Evolutionary conservation across 2,797 vertebrate genomes (phyloP), one percentile per base, ranked within the genome.

Genomic region (Danionella dracula): DNA sequence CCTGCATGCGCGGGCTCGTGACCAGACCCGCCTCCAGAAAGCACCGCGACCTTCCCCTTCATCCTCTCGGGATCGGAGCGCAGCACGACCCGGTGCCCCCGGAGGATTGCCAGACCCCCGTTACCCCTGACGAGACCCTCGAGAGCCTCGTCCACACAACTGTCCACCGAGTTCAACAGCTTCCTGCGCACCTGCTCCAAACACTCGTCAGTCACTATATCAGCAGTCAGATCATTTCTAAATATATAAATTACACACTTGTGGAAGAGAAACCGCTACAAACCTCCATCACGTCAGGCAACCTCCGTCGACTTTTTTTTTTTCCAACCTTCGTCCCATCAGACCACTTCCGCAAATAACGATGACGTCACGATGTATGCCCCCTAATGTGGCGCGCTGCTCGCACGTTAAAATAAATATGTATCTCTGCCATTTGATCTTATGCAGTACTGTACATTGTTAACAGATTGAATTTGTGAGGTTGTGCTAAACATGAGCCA

Each of bases 1-100:
- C 96, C 94, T n/a, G 89, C 93, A 0, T 98, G 95, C 29, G 96
- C 94, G 0, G 96, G 96, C 82, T 98, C 95, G 0, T 98, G 96
- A 35, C 96, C 96, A 0, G 96, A 96, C 1, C 95, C 96, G 0
- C 96, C 95, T 0, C 96, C 96, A 0, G 95, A 94, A 4, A 98
- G 73, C 70, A 98, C 74, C 0, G 90, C 95, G 76, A 98, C 94
- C 5, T 75, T 90, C 8, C 92, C 94, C 32, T 50, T 86, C 19
- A 97, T 68, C 45, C 64, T 74, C 3, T 73, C 68, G 64, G 94
- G 73, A 69, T 97, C 94, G 0, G 88, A 81, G 0, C 93, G 88
- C 0, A 97, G 78, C 57, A 89, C 87, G 0, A 94, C 93, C 0
- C 93, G 88, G 83, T 96, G 92, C 2, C 93, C 94, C 68, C 66